Conservation (phyloP, 2,113 vertebrate species). For the Mormyrus lacerda region DNA sequence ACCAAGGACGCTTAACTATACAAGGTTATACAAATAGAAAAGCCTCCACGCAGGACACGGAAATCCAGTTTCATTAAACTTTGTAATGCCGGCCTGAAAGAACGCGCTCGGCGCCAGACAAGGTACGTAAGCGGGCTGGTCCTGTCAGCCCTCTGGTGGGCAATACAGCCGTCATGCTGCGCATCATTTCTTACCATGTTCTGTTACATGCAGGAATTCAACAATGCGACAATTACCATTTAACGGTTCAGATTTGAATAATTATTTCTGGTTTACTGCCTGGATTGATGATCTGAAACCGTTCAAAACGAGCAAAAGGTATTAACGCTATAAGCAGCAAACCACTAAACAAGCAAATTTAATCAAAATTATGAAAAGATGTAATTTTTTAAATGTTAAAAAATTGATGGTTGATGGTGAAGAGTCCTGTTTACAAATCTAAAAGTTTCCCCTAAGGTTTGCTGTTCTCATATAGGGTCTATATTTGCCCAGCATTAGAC, state of each 20-base stretch:
- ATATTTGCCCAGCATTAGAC: background rate
- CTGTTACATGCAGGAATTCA: background rate
- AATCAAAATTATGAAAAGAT: background rate
- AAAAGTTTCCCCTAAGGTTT: background rate
- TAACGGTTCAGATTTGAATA: background rate
- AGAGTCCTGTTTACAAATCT: background rate
- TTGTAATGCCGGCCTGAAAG: background rate
- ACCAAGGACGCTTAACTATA: background rate
- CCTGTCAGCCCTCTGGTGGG: background rate
- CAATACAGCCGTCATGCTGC: background rate
- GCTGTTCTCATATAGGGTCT: background rate
- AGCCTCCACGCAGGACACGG: background rate
- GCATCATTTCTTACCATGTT: background rate
- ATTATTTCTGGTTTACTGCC: background rate
- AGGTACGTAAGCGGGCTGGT: background rate
- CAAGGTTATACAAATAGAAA: background rate
- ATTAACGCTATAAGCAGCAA: background rate
- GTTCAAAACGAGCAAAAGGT: background rate
- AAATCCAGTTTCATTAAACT: background rate
- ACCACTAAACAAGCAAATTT: background rate
- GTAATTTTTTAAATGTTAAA: background rate
- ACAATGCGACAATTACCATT: background rate
- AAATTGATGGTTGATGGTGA: background rate
- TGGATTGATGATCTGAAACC: background rate
- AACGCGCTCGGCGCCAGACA: background rate